Base-by-base conservation (phyloP, 2,797 vertebrate genomes). In the Girardinus metallicus region DNA sequence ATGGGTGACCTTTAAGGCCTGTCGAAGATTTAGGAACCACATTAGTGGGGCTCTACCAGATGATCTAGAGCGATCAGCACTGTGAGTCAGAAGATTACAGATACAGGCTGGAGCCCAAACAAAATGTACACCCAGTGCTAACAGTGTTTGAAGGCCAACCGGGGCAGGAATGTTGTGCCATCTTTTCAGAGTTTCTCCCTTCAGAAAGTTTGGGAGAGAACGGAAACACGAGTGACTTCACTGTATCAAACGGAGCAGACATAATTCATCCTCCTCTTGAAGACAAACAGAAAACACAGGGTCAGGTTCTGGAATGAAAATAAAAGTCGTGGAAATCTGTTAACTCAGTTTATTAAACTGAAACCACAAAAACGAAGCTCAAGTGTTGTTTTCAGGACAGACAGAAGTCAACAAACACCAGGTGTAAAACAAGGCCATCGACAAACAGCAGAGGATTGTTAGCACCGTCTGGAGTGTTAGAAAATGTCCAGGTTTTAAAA, bases 11-110 rank as follows among this genome's bases (percentile, higher is more conserved):
- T 64, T 64, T 39, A 3, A 29, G 71, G 16, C 78, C 47, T 21
- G 39, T 75, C n/a, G n/a, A 29, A 74, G 78, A 80, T 74, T 80
- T 80, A 74, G 47, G 46, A 53, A 3, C 60, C 73, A 71, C 68
- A 26, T 74, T 74, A 66, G 71, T 39, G 44, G 15, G 55, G 55
- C 43, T 79, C 51, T 39, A 49, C 29, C 31, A 4, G 72, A 74
- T 31, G 72, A 43, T 41, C 15, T 62, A 16, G 31, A 21, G 34
- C 43, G 34, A 49, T 53, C 49, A 72, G 44, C 70, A 64, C 9
- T 12, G 41, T 79, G 72, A 74, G 60, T 74, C 41, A 74, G 46
- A 36, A 34, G 55, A 74, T 74, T 62, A 79, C 57, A 74, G 57
- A 49, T 51, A 34, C 11, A 34, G 15, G 53, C 55, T 2, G 23